A percentile compares a stretch with the other conserved stretches of the same genome.
phyloP scores from a whole-genome alignment of 2,797 vertebrate genomes.

The Lithobates sylvaticus region DNA sequence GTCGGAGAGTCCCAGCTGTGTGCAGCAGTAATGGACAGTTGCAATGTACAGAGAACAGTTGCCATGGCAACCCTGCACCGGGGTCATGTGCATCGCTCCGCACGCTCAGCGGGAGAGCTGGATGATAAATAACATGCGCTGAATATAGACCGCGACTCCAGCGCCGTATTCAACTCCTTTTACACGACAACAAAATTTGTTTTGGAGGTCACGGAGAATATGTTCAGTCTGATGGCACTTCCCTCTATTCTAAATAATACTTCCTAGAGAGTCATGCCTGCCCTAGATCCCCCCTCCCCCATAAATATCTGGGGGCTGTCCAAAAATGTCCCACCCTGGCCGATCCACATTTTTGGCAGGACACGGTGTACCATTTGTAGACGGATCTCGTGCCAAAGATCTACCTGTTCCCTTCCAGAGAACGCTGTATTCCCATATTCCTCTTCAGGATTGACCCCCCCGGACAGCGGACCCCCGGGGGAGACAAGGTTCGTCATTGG shows the following conservation, averaged over 20 bases:
- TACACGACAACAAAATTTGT: neutral
- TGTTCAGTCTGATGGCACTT: neutral
- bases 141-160: neutral
- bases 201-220: neutral
- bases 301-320: neutral
- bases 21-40: slow-evolving; percentile 41
- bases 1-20: slow-evolving; percentile 42
- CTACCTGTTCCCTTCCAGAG: neutral
- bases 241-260: neutral
- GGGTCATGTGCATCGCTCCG: slow-evolving; percentile 35
- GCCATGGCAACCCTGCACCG: slow-evolving; percentile 40
- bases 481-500: neutral
- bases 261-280: too few relatives aligned
- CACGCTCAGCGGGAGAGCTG: neutral
- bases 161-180: neutral
- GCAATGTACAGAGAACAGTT: slow-evolving; percentile 37
- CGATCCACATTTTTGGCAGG: neutral
- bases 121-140: slow-evolving; percentile 46
- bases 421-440: neutral
- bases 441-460: neutral
- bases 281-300: too few relatives aligned
- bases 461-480: too few relatives aligned
- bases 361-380: neutral
- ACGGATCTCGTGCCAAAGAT: neutral
- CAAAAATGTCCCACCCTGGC: neutral